Evolutionary conservation across 2,888 invertebrate genomes (phyloP), one percentile per base, ranked within the genome.

Genomic region (Volucella inanis): DNA sequence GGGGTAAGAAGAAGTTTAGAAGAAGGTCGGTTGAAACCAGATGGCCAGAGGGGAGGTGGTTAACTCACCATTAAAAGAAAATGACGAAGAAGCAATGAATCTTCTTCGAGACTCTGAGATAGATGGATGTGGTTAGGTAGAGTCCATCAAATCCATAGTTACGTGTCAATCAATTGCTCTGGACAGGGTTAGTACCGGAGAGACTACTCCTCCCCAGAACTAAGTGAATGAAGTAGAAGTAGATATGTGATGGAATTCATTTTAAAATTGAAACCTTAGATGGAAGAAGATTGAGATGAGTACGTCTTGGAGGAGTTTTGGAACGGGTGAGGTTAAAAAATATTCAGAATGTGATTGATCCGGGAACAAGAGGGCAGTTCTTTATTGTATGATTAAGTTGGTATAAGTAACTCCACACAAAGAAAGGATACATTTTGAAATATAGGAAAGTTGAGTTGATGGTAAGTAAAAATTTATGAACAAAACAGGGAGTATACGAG

Each of bases 111-210:
- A 77, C 50, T 61, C 18, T 65, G 47, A 64, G 72, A 72, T 74
- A 61, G 76, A 80, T 80, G 45, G 67, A 79, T 80, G 71, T 55
- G 80, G 76, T 80, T 71, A 61, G 50, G 47, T 31, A 18, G 72
- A 72, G 80, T 85, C 76, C 76, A 80, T 85, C 80, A 85, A 80
- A 80, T 72, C 72, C 76, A 80, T 72, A 80, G 85, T 80, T 72
- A 80, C 80, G 62, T 80, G 85, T 85, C 85, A 80, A 85, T 85
- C 80, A 85, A 85, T 68, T 68, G 68, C 50, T 50, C 49, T 22
- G 39, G 15, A 64, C 43, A 41, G 55, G 67, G 67, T 54, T 54
- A 47, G 50, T 49, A 14, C 57, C 12, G 38, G 10, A 71, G 14
- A 18, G 47, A 55, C 45, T n/a, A 43, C 10, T 55, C 12, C 10